phyloP scores from a whole-genome alignment of 92 coral and sea anemone genomes.

The Parazoanthus darwini region DNA sequence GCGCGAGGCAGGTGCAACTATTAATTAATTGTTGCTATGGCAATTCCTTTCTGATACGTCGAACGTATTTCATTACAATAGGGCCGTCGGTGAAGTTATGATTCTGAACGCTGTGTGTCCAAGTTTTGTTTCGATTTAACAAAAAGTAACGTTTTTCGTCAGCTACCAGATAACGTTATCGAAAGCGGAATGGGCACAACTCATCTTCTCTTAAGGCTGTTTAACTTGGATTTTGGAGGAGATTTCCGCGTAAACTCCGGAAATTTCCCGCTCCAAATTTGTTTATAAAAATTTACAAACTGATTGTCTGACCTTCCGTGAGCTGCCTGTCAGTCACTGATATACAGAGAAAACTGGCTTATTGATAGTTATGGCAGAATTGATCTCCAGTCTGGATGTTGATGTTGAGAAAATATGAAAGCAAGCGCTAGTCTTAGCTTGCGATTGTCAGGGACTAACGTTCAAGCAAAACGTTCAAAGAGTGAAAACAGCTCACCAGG shows the following conservation, averaged over 20 bases:
- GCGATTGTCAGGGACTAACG: not conserved
- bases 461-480: constrained; percentile 22
- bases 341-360: constrained; percentile 2
- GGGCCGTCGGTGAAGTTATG: constrained; percentile 28
- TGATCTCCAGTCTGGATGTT: not conserved
- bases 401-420: constrained; percentile 58
- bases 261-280: not conserved
- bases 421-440: constrained; percentile 79
- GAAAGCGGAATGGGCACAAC: constrained; percentile 6
- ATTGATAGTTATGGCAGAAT: constrained; percentile 1
- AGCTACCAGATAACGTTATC: not conserved
- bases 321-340: constrained; percentile 8
- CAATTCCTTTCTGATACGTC: constrained; percentile 67
- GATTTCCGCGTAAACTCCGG: not conserved
- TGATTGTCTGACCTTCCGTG: constrained; percentile 23
- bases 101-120: constrained; percentile 15
- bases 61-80: constrained; percentile 38
- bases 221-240: constrained; percentile 11
- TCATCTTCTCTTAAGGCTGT: not conserved
- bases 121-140: constrained; percentile 16
- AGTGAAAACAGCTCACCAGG: not conserved
- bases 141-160: constrained; percentile 28
- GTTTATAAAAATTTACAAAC: constrained; percentile 27
- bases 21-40: constrained; percentile 70
- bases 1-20: constrained; percentile 72